A percentile compares a stretch with the other conserved stretches of the same genome.
Evolutionary conservation across 2,888 invertebrate species (phyloP).

Genomic region (Torymus tubicola): DNA sequence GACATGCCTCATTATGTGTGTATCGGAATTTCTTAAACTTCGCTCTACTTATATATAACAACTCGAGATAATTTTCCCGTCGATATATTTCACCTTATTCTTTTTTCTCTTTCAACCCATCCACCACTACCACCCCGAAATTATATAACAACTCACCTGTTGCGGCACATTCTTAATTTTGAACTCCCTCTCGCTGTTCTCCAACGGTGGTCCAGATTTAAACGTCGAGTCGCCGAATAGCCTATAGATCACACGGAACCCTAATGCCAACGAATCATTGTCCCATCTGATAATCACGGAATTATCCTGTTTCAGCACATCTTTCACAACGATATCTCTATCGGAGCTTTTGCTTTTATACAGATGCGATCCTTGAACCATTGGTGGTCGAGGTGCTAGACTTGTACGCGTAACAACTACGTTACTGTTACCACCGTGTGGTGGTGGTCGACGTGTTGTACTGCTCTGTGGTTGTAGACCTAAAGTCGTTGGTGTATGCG

Average conservation of each 20-base stretch:
- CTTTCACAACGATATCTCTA: constrained; percentile 90
- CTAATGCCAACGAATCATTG: constrained; percentile 77
- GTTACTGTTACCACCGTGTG: constrained; percentile 58
- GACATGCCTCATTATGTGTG: background rate
- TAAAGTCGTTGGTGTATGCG: constrained; percentile 71
- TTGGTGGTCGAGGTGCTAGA: constrained; percentile 62
- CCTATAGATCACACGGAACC: constrained; percentile 92
- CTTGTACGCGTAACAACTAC: constrained; percentile 72
- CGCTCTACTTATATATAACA: too few species aligned
- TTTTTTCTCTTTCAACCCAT: background rate
- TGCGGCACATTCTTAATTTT: constrained; percentile 95
- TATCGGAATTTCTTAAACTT: too few species aligned
- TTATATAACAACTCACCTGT: constrained; percentile 79
- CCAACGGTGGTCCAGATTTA: constrained; percentile 92
- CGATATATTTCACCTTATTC: background rate
- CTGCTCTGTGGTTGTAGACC: constrained; percentile 58
- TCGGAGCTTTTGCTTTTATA: constrained; percentile 82
- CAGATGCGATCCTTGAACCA: constrained; percentile 71
- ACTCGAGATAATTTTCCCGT: too few species aligned
- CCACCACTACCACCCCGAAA: too few species aligned
- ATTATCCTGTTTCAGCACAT: constrained; percentile 90
- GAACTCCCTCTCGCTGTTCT: constrained; percentile 93
- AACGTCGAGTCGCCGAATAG: constrained; percentile 93
- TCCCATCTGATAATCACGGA: constrained; percentile 95
- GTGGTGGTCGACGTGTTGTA: constrained; percentile 64